These are phyloP conservation scores for Poecilobothrus nobilitatus DNA, from an alignment of 2,888 invertebrate genomes.

Conservation along the genomic window DNA sequence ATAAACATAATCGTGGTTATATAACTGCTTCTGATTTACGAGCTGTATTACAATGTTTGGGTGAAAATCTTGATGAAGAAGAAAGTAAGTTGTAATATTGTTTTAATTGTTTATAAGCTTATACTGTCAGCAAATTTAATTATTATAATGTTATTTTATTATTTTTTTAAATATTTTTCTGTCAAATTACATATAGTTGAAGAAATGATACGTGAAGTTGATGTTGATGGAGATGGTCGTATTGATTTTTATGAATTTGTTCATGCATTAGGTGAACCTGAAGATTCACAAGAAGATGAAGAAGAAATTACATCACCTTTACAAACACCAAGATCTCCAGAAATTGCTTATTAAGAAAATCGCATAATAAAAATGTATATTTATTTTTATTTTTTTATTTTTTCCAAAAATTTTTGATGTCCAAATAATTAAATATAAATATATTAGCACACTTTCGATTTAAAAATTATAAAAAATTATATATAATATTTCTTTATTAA, in stretches of 20 bases:
- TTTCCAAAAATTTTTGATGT: no score
- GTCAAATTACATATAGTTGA: slow-evolving; percentile 61
- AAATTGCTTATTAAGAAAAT: not conserved
- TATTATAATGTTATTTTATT: not conserved
- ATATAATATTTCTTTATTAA: no score
- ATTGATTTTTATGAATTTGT: slow-evolving; percentile 88
- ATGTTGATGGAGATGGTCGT: slow-evolving; percentile 87
- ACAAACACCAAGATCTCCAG: slow-evolving; percentile 39
- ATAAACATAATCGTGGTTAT: slow-evolving; percentile 83
- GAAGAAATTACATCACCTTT: slow-evolving; percentile 47
- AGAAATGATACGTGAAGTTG: slow-evolving; percentile 94
- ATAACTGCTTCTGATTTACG: slow-evolving; percentile 81
- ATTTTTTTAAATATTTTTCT: not conserved
- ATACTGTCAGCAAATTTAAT: not conserved
- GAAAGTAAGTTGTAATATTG: slow-evolving; percentile 73
- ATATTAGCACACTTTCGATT: no score
- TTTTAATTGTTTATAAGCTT: not conserved
- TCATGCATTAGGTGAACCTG: slow-evolving; percentile 76
- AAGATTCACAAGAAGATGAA: slow-evolving; percentile 64
- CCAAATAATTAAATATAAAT: no score
- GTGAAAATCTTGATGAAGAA: slow-evolving; percentile 81
- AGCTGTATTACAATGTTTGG: slow-evolving; percentile 79
- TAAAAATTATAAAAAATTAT: no score
- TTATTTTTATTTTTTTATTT: no score
- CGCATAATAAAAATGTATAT: no score